Conservation (phyloP, 2,888 invertebrate genomes). For the Caprella mutica region DNA sequence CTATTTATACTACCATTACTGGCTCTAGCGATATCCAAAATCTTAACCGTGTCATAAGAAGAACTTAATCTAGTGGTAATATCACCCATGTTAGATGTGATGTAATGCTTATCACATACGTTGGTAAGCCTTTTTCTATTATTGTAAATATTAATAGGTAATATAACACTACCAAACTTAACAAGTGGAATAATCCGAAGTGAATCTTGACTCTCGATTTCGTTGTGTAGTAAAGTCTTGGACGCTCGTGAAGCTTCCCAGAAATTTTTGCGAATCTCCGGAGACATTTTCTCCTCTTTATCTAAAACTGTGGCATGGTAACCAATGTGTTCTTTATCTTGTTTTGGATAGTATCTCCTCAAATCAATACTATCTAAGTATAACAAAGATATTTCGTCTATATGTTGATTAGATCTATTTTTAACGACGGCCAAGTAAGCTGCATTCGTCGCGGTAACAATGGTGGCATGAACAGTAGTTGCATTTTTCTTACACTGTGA, state of each 20-base stretch:
- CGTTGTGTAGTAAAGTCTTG: slow-evolving; percentile 9
- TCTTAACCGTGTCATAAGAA: slow-evolving; percentile 12
- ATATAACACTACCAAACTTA: slow-evolving; percentile 11
- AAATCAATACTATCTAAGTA: slow-evolving; percentile 19
- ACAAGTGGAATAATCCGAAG: slow-evolving; percentile 10
- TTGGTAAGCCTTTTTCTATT: slow-evolving; percentile 13
- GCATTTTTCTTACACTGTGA: slow-evolving; percentile 7
- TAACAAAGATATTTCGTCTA: slow-evolving; percentile 15
- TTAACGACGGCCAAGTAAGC: slow-evolving; percentile 12
- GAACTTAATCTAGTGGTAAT: slow-evolving; percentile 15
- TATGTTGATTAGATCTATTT: slow-evolving; percentile 5
- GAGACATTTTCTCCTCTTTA: slow-evolving; percentile 9
- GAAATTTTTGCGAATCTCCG: slow-evolving; percentile 5
- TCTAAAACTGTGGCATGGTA: slow-evolving; percentile 23
- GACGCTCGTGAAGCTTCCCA: slow-evolving; percentile 13
- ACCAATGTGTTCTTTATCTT: slow-evolving; percentile 17
- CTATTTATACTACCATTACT: slow-evolving; percentile 14
- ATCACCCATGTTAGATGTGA: slow-evolving; percentile 32
- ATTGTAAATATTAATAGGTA: slow-evolving; percentile 18
- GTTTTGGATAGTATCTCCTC: slow-evolving; percentile 19
- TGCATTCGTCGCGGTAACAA: slow-evolving; percentile 11
- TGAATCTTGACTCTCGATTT: background rate
- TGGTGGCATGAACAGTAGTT: slow-evolving; percentile 16
- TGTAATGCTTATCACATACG: slow-evolving; percentile 23
- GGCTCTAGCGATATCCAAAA: slow-evolving; percentile 17